Percentiles rank a stretch among this genome's conserved stretches.
phyloP scores from a whole-genome alignment of 2,113 vertebrate genomes.

The Lepisosteus osseus region DNA sequence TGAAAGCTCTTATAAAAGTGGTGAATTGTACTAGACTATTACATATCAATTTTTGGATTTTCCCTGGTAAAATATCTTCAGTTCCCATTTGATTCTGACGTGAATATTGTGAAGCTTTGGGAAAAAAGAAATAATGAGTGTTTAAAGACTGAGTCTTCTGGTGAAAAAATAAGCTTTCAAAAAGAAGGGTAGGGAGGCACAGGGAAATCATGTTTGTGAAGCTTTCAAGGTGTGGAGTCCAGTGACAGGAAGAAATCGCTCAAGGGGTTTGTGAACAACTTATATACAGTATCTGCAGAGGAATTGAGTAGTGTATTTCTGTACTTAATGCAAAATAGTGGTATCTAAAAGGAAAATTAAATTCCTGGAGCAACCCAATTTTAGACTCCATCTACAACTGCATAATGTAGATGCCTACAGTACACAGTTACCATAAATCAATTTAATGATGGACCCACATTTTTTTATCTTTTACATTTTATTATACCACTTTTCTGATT shows the following conservation, averaged over 20 bases:
- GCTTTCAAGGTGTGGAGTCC: conserved; percentile 5
- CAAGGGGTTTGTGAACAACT: background rate
- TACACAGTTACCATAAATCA: conserved; percentile 16
- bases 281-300: background rate
- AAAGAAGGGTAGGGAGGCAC: background rate
- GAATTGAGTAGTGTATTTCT: too few relatives aligned
- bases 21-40: too few relatives aligned
- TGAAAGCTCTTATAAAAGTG: too few relatives aligned
- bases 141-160: background rate
- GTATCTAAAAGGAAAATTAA: background rate
- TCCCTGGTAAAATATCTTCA: too few relatives aligned
- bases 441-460: background rate
- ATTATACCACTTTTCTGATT: too few relatives aligned
- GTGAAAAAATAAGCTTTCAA: background rate
- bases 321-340: background rate
- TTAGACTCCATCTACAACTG: background rate
- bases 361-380: background rate
- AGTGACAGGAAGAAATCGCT: conserved; percentile 4
- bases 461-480: conserved; percentile 5
- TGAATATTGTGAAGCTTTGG: background rate
- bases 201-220: background rate
- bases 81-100: too few relatives aligned
- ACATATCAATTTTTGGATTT: too few relatives aligned
- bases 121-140: background rate
- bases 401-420: background rate